Base-by-base conservation (phyloP, 2,113 vertebrate genomes). In the Pungitius pungitius region DNA sequence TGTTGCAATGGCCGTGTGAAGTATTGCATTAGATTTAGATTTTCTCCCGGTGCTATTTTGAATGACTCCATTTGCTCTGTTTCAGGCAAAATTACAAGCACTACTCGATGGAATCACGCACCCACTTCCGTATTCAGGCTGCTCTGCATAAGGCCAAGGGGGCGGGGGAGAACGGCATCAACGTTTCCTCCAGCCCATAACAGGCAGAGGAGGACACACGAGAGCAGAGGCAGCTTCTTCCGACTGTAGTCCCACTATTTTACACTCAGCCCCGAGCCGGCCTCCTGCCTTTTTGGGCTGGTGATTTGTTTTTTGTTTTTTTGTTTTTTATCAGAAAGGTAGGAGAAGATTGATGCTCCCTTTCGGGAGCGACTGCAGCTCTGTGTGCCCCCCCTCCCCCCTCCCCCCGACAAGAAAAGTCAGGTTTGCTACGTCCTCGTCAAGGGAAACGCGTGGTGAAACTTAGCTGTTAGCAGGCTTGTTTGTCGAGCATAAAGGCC, bases 21-120 rank as follows among this genome's bases (percentile, higher is more conserved):
- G 58, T 27, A 22, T 57, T 8, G 49, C 22, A 40, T 42, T 56
- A 69, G 2, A 37, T 27, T 65, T 2, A 47, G 17, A 18, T 71
- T 35, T 42, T 47, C 12, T 11, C 1, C 20, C 26, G 24, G 22
- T 61, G 15, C 45, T 8, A 51, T 37, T 68, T 51, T 3, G 56
- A 42, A 83, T 58, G 2, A 13, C 18, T 64, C 6, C 37, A 66
- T 60, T 82, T 59, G 11, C n/a, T 85, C 35, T 68, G 5, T 89
- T 94, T 69, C 84, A 99, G 98, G 89, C 95, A 97, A 85, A 99
- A 97, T 88, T 99, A 99, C 88, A 99, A 99, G 93, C 97, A 98
- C 91, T 99, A 99, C 88, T 99, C 98, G 40, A 99, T 99, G 97
- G 98, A 99, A 90, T 99, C 97, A 71, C 94, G 98, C 87, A 99